phyloP scores from a whole-genome alignment of 2,888 invertebrate species.

The Lacanobia oleracea region DNA sequence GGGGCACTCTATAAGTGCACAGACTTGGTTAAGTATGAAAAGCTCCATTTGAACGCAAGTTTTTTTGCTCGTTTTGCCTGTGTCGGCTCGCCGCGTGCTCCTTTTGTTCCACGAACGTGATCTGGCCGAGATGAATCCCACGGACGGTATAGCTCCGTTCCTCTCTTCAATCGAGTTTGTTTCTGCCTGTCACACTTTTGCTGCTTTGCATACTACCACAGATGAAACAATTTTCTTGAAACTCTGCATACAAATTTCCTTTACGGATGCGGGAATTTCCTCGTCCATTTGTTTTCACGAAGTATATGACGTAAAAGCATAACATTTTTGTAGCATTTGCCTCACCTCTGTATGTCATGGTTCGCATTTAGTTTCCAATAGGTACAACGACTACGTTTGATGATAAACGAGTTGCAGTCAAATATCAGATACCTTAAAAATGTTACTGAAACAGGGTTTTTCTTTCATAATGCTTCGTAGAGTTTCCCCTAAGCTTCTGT shows the following conservation, averaged over 20 bases:
- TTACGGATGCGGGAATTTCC: conserved; percentile 72
- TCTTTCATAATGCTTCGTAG: conserved; percentile 38
- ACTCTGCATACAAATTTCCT: conserved; percentile 66
- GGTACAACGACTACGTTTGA: conserved; percentile 76
- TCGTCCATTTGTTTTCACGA: conserved; percentile 80
- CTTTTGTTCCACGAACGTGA: conserved; percentile 89
- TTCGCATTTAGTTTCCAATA: conserved; percentile 81
- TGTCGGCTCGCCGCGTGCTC: conserved; percentile 81
- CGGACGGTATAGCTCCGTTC: conserved; percentile 84
- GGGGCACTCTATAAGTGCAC: conserved; percentile 76
- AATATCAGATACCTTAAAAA: conserved; percentile 70
- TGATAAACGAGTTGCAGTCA: conserved; percentile 80
- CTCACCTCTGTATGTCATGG: conserved; percentile 79
- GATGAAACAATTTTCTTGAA: conserved; percentile 77
- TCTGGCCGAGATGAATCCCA: conserved; percentile 87
- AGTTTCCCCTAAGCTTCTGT: conserved; percentile 35
- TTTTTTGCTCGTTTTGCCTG: conserved; percentile 83
- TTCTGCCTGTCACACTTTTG: conserved; percentile 81
- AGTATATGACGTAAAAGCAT: conserved; percentile 81
- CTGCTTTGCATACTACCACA: conserved; percentile 79
- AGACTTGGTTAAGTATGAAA: conserved; percentile 86
- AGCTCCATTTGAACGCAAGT: conserved; percentile 84
- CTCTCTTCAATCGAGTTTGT: conserved; percentile 84
- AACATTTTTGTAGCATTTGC: conserved; percentile 80
- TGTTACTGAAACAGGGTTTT: conserved; percentile 70